Evolutionary conservation across 2,113 vertebrate genomes (phyloP).

Genomic region (Pluvialis apricaria): DNA sequence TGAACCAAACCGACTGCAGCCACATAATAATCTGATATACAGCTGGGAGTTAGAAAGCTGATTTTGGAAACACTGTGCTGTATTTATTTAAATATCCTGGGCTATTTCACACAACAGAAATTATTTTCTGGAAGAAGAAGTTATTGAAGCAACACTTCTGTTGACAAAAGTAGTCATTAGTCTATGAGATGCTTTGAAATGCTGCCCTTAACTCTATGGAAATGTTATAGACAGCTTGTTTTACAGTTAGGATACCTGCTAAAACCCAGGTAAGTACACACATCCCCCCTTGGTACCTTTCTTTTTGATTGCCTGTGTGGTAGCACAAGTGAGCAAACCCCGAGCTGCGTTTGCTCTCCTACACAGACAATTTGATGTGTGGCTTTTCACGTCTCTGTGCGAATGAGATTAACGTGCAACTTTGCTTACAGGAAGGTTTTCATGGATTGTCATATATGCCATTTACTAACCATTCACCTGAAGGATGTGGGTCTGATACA

Average conservation of each 20-base stretch:
- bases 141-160: background rate
- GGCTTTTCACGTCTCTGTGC: background rate
- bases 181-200: background rate
- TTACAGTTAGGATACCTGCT: background rate
- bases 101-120: background rate
- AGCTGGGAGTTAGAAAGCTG: background rate
- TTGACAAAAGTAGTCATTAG: background rate
- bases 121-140: background rate
- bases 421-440: background rate
- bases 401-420: background rate
- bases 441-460: constrained; percentile 68
- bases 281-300: background rate
- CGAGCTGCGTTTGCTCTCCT: fast-evolving
- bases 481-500: constrained; percentile 95
- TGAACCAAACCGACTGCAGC: background rate
- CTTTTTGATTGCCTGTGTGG: background rate
- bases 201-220: background rate
- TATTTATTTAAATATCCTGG: background rate
- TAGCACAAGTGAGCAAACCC: fast-evolving
- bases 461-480: constrained; percentile 99
- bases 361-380: background rate
- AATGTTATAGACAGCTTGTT: background rate
- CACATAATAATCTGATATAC: background rate
- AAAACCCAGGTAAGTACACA: background rate
- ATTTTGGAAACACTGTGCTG: background rate